phyloP scores from a whole-genome alignment of 2,888 invertebrate genomes.

The Aphidoletes aphidimyza region DNA sequence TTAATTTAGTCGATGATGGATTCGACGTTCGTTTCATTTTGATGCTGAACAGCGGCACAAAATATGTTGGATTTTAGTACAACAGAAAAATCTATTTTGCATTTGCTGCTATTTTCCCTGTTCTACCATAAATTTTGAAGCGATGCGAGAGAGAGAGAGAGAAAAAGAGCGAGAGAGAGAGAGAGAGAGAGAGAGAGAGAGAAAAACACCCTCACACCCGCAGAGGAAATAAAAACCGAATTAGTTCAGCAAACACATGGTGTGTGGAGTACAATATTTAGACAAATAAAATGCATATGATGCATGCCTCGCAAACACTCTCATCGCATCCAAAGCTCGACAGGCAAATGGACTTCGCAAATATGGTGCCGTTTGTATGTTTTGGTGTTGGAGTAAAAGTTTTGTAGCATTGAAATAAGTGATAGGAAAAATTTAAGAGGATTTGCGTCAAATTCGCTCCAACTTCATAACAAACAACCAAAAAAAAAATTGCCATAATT shows the following conservation, averaged over 20 bases:
- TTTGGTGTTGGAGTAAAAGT: neutral
- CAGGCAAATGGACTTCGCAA: neutral
- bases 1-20: too few relatives aligned
- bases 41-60: too few relatives aligned
- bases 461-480: too few relatives aligned
- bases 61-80: too few relatives aligned
- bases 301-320: neutral
- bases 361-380: neutral
- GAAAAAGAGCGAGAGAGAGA: too few relatives aligned
- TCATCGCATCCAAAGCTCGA: too few relatives aligned
- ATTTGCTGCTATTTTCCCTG: neutral
- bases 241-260: conserved; percentile 51
- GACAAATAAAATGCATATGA: conserved; percentile 41
- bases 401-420: neutral
- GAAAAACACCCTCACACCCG: too few relatives aligned
- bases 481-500: conserved; percentile 32
- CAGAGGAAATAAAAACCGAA: conserved; percentile 37
- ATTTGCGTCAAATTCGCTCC: conserved; percentile 15
- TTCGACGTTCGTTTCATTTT: too few relatives aligned
- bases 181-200: too few relatives aligned
- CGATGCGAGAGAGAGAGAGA: too few relatives aligned
- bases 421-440: conserved; percentile 2
- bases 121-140: neutral
- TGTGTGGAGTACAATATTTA: neutral
- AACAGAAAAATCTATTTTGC: too few relatives aligned